Evolutionary conservation across 1,140 invertebrate genomes (phyloP), one percentile per base, ranked within the genome.

Genomic region (Aricia agestis): DNA sequence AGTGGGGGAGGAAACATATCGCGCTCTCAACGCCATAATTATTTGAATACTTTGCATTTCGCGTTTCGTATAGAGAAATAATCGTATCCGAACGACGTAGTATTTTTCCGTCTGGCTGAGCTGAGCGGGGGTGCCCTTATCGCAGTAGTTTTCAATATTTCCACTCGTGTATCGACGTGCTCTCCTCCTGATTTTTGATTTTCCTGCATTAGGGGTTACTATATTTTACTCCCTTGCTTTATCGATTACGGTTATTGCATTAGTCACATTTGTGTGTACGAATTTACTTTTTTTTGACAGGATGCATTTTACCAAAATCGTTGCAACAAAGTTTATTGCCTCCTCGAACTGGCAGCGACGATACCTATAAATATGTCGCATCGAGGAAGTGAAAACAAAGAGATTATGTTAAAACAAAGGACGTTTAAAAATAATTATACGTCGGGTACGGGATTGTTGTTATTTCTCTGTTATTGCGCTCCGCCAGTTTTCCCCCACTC

Each of bases 41-140:
- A 89, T 90, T 90, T 87, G 85, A 90, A 90, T 87, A 87, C 84
- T 85, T 82, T 83, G 82, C 81, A 83, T 85, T 82, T 84, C 81
- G 78, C 80, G 76, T 83, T 80, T 77, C 75, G 82, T 80, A 83
- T 79, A 83, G 81, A 80, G 82, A 86, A 86, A 84, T 84, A 86
- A 86, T 90, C 82, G 80, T 76, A 79, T 79, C 74, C 76, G 75
- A 77, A 78, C 79, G 77, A 79, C 79, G 76, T 81, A 74, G 83
- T 83, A 83, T 85, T 87, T 89, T 87, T 86, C 85, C 79, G 79
- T 85, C 80, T 83, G 78, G 73, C 79, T 72, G 73, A 77, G 76
- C 74, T 77, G 75, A 69, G 71, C 76, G 77, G 73, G 76, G 74
- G 74, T 73, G 72, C 74, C 42, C 70, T 74, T 70, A n/a, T 68